Percentiles rank a stretch among this genome's conserved stretches.
Evolutionary conservation across 1,140 invertebrate species (phyloP).

Genomic region (Geopemphigus sp.): DNA sequence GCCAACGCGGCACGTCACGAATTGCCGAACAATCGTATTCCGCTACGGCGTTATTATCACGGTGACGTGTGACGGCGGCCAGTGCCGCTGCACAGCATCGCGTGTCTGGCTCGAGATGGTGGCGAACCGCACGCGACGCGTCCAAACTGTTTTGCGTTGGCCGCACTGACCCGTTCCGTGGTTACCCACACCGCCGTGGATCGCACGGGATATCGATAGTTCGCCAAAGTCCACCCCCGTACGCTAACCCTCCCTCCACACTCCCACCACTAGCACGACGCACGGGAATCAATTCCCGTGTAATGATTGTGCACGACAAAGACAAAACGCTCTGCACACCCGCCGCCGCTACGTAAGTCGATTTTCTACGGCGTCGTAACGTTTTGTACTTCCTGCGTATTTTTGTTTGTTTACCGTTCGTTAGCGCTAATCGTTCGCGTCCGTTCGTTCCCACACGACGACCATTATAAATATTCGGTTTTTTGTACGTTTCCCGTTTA

Average conservation of each 20-base stretch:
- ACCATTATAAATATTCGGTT: background rate
- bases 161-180: no score
- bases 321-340: background rate
- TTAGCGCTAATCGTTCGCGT: background rate
- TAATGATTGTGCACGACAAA: conserved; percentile 45
- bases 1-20: no score
- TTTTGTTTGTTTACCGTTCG: background rate
- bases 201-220: no score
- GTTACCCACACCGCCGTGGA: no score
- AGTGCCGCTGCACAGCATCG: no score
- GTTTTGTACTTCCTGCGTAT: background rate
- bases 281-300: conserved; percentile 28
- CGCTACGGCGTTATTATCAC: no score
- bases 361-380: background rate
- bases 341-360: background rate
- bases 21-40: no score
- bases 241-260: background rate
- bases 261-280: background rate
- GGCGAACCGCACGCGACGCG: no score
- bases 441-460: background rate
- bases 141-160: no score
- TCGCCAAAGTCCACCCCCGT: no score
- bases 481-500: background rate
- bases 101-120: no score
- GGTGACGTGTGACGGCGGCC: no score